Evolutionary conservation across 2,113 vertebrate species (phyloP).

Genomic region (Hippocampus comes): DNA sequence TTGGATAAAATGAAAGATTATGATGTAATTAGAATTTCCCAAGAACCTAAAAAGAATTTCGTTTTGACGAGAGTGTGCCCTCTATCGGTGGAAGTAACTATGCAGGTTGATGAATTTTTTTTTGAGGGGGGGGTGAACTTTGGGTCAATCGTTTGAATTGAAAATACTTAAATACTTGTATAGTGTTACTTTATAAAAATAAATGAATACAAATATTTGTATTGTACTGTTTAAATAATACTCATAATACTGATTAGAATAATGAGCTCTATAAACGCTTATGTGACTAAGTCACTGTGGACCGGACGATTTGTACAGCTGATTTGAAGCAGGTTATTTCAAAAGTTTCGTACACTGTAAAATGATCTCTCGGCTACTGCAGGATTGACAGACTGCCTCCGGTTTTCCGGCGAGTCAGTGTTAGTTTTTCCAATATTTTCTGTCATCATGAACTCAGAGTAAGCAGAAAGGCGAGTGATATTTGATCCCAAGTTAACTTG

Average conservation of each 20-base stretch:
- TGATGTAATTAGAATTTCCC: not conserved
- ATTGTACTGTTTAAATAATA: not conserved
- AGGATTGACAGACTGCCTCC: not conserved
- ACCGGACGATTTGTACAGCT: not conserved
- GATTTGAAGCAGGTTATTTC: not conserved
- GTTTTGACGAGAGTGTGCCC: constrained; percentile 19
- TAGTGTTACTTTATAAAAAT: not conserved
- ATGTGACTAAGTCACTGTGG: not conserved
- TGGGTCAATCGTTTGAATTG: not conserved
- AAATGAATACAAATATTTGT: not conserved
- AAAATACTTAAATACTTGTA: not conserved
- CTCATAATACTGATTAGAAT: not conserved
- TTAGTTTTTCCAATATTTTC: constrained; percentile 15
- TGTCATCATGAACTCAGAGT: not conserved
- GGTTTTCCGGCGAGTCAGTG: not conserved
- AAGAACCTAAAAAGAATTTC: not conserved
- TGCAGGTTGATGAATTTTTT: not conserved
- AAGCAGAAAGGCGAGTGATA: constrained; percentile 9
- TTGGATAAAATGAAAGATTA: not conserved
- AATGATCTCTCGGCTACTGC: not conserved
- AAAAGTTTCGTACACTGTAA: not conserved
- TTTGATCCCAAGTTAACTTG: constrained; percentile 1
- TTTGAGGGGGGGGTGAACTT: too few species aligned
- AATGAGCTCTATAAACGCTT: too few species aligned
- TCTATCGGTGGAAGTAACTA: constrained; percentile 18